Conservation (phyloP, 2,113 vertebrate genomes). For the Pangasianodon hypophthalmus region DNA sequence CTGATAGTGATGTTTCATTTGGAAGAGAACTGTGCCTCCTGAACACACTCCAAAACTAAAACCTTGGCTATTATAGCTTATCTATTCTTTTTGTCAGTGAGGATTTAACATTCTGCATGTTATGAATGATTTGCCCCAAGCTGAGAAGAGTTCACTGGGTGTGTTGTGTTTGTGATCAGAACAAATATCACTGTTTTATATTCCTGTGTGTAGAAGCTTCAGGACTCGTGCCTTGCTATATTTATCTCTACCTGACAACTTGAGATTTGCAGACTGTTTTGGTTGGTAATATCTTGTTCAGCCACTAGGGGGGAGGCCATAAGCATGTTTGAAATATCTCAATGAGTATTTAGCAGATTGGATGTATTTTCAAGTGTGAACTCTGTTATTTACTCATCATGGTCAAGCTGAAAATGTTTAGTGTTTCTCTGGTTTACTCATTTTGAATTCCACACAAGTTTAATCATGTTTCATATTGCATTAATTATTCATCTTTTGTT, state of each 20-base stretch:
- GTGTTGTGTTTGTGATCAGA: conserved; percentile 15
- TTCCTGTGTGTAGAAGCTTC: background rate
- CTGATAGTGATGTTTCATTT: conserved; percentile 44
- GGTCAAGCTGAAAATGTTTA: background rate
- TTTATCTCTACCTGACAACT: background rate
- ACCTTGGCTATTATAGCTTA: conserved; percentile 18
- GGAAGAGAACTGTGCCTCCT: conserved; percentile 4
- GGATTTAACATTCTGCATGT: conserved; percentile 22
- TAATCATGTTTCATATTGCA: background rate
- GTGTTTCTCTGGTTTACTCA: conserved; percentile 5
- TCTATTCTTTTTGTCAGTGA: background rate
- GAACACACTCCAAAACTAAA: conserved; percentile 32
- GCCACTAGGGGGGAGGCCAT: conserved; percentile 75
- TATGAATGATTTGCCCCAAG: conserved; percentile 24
- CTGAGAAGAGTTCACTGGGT: conserved; percentile 13
- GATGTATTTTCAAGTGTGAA: background rate
- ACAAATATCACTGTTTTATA: background rate
- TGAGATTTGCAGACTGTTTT: background rate
- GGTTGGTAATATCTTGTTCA: conserved; percentile 50
- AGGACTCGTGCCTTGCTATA: background rate
- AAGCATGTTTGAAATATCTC: conserved; percentile 53
- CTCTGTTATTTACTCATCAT: conserved; percentile 29
- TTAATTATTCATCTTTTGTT: conserved; percentile 11
- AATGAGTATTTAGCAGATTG: background rate
- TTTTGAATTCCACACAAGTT: conserved; percentile 27